These are phyloP conservation scores for Platalea minor DNA, from an alignment of 2,797 vertebrate species.

Conservation along the genomic window DNA sequence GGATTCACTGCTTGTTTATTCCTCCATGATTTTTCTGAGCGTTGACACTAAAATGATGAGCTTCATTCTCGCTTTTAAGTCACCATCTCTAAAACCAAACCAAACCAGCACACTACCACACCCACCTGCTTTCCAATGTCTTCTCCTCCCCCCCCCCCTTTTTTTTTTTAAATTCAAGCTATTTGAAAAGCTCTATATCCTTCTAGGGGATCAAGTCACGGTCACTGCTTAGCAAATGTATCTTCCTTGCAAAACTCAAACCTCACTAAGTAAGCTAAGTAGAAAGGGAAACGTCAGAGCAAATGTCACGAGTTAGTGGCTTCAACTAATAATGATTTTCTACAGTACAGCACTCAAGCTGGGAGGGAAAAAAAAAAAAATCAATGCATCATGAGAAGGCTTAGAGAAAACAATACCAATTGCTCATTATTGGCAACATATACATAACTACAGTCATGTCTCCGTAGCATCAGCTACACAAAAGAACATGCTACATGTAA, in stretches of 20 bases:
- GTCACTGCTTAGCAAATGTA: background rate
- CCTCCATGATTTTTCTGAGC: background rate
- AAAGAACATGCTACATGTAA: background rate
- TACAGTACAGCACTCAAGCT: background rate
- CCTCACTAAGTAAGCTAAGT: background rate
- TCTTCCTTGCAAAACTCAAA: background rate
- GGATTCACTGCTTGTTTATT: background rate
- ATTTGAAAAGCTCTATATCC: background rate
- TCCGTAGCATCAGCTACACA: background rate
- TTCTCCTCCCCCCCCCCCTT: accelerated
- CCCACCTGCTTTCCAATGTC: background rate
- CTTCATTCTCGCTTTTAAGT: background rate
- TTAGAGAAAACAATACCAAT: background rate
- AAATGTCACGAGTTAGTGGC: background rate
- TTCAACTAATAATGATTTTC: background rate
- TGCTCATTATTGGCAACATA: background rate
- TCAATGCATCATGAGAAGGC: background rate
- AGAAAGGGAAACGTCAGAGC: background rate
- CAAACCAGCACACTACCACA: background rate
- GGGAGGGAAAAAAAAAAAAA: background rate
- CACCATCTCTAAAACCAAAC: background rate
- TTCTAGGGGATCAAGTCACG: background rate
- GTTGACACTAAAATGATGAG: background rate
- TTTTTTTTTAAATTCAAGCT: background rate
- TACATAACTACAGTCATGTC: background rate